Evolutionary conservation across 2,888 invertebrate genomes (phyloP).

Genomic region (Drosophila fungiperda): DNA sequence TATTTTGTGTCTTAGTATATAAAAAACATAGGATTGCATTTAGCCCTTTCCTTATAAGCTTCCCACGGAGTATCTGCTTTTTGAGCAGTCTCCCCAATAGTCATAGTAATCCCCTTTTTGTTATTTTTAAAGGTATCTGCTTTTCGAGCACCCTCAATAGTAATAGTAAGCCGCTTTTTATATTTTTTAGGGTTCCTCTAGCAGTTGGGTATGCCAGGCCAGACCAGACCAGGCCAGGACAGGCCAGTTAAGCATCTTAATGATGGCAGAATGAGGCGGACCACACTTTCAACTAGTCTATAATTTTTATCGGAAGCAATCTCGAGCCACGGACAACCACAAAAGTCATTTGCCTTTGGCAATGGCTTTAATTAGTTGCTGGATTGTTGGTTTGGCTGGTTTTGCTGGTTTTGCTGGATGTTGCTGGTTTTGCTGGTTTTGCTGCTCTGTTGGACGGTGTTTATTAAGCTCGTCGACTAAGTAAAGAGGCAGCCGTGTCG

Average conservation of each 20-base stretch:
- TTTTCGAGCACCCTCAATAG: background rate
- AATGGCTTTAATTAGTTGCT: conserved; percentile 62
- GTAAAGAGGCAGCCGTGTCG: background rate
- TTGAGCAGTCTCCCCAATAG: no score
- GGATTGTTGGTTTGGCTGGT: conserved; percentile 1
- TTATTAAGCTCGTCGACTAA: conserved; percentile 5
- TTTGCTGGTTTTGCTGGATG: background rate
- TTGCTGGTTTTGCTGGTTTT: background rate
- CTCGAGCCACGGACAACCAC: conserved; percentile 43
- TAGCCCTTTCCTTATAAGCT: no score
- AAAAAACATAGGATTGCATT: no score
- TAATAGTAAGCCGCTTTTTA: background rate
- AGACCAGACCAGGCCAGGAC: background rate
- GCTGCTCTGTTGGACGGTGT: conserved; percentile 5
- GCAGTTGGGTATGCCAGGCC: conserved; percentile 16
- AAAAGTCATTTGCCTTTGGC: conserved; percentile 53
- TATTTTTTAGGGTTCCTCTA: conserved; percentile 8
- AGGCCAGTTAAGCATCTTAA: conserved; percentile 55
- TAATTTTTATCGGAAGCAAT: conserved; percentile 76
- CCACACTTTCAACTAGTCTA: conserved; percentile 64
- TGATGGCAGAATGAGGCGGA: conserved; percentile 37
- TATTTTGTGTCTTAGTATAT: no score
- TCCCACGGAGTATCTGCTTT: no score
- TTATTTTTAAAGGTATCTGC: background rate
- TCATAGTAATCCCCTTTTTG: no score